Evolutionary conservation across 2,113 vertebrate genomes (phyloP), one percentile per base, ranked within the genome.

Genomic region (Ia io): DNA sequence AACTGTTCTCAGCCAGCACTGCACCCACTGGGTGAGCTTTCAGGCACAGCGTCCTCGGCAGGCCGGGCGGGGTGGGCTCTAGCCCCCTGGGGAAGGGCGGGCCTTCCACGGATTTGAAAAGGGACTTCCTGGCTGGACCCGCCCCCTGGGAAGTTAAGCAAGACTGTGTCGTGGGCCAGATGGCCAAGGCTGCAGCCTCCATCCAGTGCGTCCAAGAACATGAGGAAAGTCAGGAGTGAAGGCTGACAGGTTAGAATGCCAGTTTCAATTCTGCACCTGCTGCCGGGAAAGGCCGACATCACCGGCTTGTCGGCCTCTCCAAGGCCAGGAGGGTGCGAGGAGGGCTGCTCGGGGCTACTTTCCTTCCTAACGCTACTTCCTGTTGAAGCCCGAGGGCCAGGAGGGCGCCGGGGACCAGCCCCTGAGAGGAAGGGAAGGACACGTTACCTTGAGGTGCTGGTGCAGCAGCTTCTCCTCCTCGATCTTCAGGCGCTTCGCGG

Each of bases 401-500:
- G 90, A 88, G 93, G 79, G 79, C 59, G 70, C 82, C 93, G 93
- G 90, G 70, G 71, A 49, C 30, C 71, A 44, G 61, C 53, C 47
- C 56, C 10, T 40, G 83, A 82, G 90, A 95, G 69, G 56, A 90
- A 91, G 82, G 84, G 47, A 77, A 83, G 95, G 37, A 89, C 51
- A n/a, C 37, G 13, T 97, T 98, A 99, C 99, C 99, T 99, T 99
- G 92, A 99, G 98, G 96, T 99, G 99, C 88, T 99, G 99, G 18
- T 99, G 98, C 95, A 99, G 99, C 95, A 99, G 94, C 98, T 99
- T 99, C 97, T 99, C 99, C 95, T 99, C 99, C 86, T 99, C 99
- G 16, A 99, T 98, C 98, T 98, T 98, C 97, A 99, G 98, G 73
- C 99, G 99, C 96, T 99, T 99, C 97, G 98, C 98, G 92, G 98